Base-by-base conservation (phyloP, 2,797 vertebrate genomes). In the Enteromius viviparus region DNA sequence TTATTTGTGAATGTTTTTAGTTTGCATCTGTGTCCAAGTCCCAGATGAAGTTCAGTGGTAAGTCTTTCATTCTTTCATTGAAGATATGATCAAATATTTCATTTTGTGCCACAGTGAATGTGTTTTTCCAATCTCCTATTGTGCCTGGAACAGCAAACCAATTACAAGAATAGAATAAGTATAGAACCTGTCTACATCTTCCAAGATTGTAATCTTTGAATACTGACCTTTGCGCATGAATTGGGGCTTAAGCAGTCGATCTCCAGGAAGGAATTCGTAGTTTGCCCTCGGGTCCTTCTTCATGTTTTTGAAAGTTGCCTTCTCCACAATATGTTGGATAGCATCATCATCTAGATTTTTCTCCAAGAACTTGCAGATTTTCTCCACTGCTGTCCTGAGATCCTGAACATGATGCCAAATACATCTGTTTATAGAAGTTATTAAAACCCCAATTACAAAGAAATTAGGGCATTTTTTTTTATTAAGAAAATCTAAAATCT, bases 121-220 rank as follows among this genome's bases (percentile, higher is more conserved):
- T 79, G 85, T 90, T 93, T 76, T 93, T 94, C 92, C 93, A 93
- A 78, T 93, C 91, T 65, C 90, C 91, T 0, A 92, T 80, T 21
- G 83, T 82, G 14, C 91, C 91, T 93, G 85, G 21, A 85, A 78
- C 6, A 65, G 0, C 29, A 70, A 26, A 49, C 4, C 34, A 51
- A 21, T 58, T 23, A 32, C 21, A 26, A 64, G 0, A 42, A 26
- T 14, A 55, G 6, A 15, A 14, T 26, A 66, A 64, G 19, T 55
- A 65, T 71, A 49, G 14, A 10, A 17, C 42, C 4, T 10, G 42
- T 19, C 12, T 34, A 12, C 7, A 45, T 23, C 0, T 55, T 75
- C 0, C 34, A 9, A 0, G 3, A 4, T 47, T 55, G 29, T 3
- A n/a, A 37, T 65, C 1, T 76, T 77, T 77, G 29, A 75, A 58